phyloP scores from a whole-genome alignment of 2,797 vertebrate genomes.

The Anas acuta region DNA sequence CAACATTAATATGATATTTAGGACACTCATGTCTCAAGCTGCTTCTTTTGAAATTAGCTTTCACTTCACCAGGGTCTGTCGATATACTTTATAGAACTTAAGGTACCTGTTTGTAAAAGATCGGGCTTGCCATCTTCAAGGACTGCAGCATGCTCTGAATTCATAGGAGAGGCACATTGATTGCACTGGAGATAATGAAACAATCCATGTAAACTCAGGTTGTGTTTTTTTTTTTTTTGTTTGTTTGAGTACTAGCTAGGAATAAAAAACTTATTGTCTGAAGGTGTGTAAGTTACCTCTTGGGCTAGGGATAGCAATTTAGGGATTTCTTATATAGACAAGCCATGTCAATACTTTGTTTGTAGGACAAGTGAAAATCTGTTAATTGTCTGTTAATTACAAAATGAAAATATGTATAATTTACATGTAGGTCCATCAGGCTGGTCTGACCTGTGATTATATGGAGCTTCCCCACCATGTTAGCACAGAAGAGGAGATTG shows the following conservation, averaged over 20 bases:
- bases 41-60: background rate
- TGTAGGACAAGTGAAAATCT: background rate
- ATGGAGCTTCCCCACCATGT: constrained; percentile 93
- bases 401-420: background rate
- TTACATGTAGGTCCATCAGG: constrained; percentile 89
- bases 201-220: background rate
- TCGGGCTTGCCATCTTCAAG: background rate
- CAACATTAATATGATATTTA: background rate
- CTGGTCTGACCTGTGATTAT: constrained; percentile 94
- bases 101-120: background rate
- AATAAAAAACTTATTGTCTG: too few relatives aligned
- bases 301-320: background rate
- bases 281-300: background rate
- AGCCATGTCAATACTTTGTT: background rate
- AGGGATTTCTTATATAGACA: background rate
- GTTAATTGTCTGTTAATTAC: too few relatives aligned
- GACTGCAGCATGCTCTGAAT: background rate
- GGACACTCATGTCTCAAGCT: background rate
- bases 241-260: background rate
- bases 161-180: background rate
- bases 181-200: background rate
- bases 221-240: background rate
- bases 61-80: background rate
- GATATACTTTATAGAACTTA: background rate
- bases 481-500: constrained; percentile 89